phyloP scores from a whole-genome alignment of 2,797 vertebrate genomes.

The Periparus ater region DNA sequence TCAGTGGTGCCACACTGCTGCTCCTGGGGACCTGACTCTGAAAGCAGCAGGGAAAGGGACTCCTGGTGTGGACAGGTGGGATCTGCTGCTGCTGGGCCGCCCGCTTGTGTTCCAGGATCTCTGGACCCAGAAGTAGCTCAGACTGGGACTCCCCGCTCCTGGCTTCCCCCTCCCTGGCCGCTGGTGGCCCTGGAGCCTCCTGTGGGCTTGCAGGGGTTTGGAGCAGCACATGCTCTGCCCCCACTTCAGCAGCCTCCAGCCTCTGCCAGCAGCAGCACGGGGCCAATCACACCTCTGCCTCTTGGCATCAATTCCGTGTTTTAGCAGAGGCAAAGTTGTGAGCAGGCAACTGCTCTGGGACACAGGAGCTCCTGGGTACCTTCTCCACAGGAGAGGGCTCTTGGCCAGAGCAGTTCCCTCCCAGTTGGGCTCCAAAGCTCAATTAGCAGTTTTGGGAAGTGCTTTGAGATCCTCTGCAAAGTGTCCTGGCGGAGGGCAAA shows the following conservation, averaged over 20 bases:
- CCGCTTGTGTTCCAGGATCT: not conserved
- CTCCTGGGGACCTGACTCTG: not conserved
- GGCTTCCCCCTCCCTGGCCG: not conserved
- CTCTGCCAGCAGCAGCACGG: fast-evolving
- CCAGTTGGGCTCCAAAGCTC: not conserved
- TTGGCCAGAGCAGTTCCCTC: not conserved
- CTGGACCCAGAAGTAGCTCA: fast-evolving
- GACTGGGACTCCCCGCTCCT: not conserved
- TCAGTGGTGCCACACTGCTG: fast-evolving
- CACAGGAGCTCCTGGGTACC: not conserved
- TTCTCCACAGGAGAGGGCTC: not conserved
- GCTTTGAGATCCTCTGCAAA: not conserved
- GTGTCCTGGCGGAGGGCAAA: slow-evolving; percentile 45
- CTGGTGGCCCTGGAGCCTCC: not conserved
- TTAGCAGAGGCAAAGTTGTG: not conserved
- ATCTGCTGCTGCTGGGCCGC: not conserved
- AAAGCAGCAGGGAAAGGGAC: fast-evolving
- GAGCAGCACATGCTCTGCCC: fast-evolving
- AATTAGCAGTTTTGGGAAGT: not conserved
- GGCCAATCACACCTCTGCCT: not conserved
- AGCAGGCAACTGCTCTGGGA: not conserved
- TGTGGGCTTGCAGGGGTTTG: fast-evolving
- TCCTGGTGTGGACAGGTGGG: not conserved
- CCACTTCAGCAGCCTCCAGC: not conserved
- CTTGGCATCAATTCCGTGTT: not conserved